Conservation (phyloP, 2,797 vertebrate species). For the Pseudopleuronectes americanus region DNA sequence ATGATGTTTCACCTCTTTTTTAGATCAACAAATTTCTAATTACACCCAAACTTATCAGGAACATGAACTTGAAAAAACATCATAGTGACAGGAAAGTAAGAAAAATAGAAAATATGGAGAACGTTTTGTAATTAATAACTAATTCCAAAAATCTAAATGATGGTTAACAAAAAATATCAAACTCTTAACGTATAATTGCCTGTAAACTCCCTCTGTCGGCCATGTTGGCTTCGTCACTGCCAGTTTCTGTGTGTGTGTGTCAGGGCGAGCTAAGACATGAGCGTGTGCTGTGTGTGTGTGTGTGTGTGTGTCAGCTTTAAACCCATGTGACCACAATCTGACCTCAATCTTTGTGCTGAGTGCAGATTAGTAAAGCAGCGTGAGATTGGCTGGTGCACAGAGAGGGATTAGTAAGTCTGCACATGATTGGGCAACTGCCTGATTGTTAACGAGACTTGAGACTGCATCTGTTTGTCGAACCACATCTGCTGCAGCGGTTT, state of each 20-base stretch:
- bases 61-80: no score
- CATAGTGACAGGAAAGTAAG: no score
- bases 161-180: no score
- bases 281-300: conserved; percentile 24
- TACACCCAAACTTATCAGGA: no score
- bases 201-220: neutral
- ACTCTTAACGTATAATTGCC: no score
- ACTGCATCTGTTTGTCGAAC: conserved; percentile 29
- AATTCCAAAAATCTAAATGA: no score
- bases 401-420: conserved; percentile 62
- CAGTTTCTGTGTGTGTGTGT: conserved; percentile 6
- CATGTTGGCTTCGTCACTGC: conserved; percentile 14
- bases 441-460: conserved; percentile 27
- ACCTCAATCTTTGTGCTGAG: conserved; percentile 73
- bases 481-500: neutral
- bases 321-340: conserved; percentile 63
- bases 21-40: no score
- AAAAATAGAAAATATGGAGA: no score
- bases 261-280: conserved; percentile 7
- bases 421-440: conserved; percentile 62
- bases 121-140: no score
- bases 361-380: conserved; percentile 68
- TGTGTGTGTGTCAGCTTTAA: conserved; percentile 54
- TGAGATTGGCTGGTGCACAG: conserved; percentile 53
- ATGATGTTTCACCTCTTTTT: no score